These are phyloP conservation scores for Globodera ellingtonae DNA, from an alignment of 1,140 invertebrate genomes.

Conservation along the genomic window DNA sequence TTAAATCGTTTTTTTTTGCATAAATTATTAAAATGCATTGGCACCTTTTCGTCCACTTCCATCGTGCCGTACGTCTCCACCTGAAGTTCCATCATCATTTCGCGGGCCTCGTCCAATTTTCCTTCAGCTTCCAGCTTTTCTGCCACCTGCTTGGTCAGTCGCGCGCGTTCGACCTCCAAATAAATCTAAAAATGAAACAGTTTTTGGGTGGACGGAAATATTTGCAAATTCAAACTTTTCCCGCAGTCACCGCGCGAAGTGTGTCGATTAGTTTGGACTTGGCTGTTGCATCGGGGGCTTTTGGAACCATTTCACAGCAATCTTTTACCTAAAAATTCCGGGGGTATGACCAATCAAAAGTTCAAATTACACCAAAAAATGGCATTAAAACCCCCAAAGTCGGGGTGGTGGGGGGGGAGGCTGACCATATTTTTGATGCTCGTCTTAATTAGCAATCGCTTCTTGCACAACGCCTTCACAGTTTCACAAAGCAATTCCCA, in stretches of 20 bases:
- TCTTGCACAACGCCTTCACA: slow-evolving; percentile 85
- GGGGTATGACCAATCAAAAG: background rate
- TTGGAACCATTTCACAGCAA: slow-evolving; percentile 89
- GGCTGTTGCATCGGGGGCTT: slow-evolving; percentile 84
- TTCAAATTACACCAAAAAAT: background rate
- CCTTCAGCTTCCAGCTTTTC: slow-evolving; percentile 90
- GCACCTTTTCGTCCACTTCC: slow-evolving; percentile 90
- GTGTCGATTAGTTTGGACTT: slow-evolving; percentile 95
- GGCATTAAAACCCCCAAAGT: background rate
- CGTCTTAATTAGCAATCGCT: slow-evolving; percentile 93
- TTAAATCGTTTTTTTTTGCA: too few species aligned
- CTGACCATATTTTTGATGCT: slow-evolving; percentile 89
- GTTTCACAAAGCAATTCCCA: slow-evolving; percentile 92
- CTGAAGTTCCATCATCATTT: slow-evolving; percentile 93
- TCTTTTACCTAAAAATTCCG: slow-evolving; percentile 72
- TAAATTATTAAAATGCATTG: too few species aligned
- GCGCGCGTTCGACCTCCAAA: slow-evolving; percentile 95
- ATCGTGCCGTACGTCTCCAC: slow-evolving; percentile 97
- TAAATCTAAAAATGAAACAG: slow-evolving; percentile 78
- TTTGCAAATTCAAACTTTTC: slow-evolving; percentile 75
- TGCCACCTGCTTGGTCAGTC: slow-evolving; percentile 89
- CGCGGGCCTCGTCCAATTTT: slow-evolving; percentile 84
- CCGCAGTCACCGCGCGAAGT: slow-evolving; percentile 88
- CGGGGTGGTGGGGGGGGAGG: too few species aligned
- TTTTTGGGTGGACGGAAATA: too few species aligned